Base-by-base conservation (phyloP, 2,888 invertebrate species). In the Andrena haemorrhoa region DNA sequence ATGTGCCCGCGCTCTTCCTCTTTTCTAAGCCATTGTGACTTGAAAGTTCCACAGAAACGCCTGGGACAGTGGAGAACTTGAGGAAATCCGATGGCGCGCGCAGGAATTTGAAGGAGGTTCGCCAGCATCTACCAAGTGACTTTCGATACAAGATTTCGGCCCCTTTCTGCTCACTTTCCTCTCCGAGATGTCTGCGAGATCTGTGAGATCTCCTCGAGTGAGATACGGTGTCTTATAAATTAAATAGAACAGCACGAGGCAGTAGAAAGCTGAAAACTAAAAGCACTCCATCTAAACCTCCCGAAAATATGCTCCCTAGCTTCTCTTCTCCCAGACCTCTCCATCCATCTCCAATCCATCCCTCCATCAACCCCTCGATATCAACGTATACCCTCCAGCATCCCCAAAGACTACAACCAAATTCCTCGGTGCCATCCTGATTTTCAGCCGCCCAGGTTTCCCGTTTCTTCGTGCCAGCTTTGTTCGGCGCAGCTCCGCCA, bases 401-500 rank as follows among this genome's bases (percentile, higher is more conserved):
- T 53, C 53, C 56, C 26, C 4, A 23, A 10, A 56, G 26, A 26
- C 23, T 23, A 20, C 56, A 23, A 20, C 2, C 3, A 47, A 69
- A 56, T 12, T n/a, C 16, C 58, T 61, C 2, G 6, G 29, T n/a
- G 26, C 35, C 4, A 16, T 63, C 63, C 63, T 16, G 51, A 29
- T 56, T 23, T 10, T 63, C 2, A n/a, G n/a, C 12, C 26, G 51
- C 26, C 12, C 35, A 29, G 12, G 20, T 68, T 53, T 26, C 56
- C 41, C 51, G 58, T 16, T 33, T 74, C 68, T 47, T 47, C 58
- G 16, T n/a, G 16, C 12, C 51, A 26, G n/a, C 68, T 64, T 72
- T 66, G 41, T 75, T 72, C 80, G 71, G 31, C 56, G 49, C n/a
- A 56, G 53, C 63, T 71, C 56, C 33, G 41, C 7, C 41, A n/a